Base-by-base conservation (phyloP, 1,140 invertebrate species). In the Araneus ventricosus region DNA sequence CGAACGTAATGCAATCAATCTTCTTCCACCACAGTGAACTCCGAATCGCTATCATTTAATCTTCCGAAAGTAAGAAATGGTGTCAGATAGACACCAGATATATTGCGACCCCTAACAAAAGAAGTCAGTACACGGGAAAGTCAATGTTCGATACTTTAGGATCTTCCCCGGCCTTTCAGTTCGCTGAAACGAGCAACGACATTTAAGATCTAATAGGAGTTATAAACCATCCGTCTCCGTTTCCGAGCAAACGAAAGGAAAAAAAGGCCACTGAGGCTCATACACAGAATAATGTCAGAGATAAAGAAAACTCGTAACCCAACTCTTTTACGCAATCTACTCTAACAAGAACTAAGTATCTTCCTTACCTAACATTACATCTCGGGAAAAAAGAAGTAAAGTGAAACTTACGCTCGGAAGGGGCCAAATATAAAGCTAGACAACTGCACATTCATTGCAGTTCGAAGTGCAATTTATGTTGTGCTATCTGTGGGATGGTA, bases 271-370 rank as follows among this genome's bases (percentile, higher is more conserved):
- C 39, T 84, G 39, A 52, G 41, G 24, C 39, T 17, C 20, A 84
- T 45, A 84, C 27, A n/a, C 24, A 17, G 45, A 45, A 39, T 84
- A 84, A 84, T 45, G n/a, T 14, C 22, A 41, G 5, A 52, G 80
- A 84, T 45, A 84, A 84, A 84, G 24, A 75, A 75, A 75, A 67
- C 61, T 84, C 37, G 80, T 84, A 45, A 84, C 80, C 37, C 39
- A 84, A 52, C 80, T 84, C 80, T 41, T 52, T 84, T 52, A 84
- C 80, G 39, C 41, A 84, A 84, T 84, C 80, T 84, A 45, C 80
- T 45, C 80, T 84, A 84, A 84, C 80, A 52, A 84, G 39, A 52
- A 84, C 80, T 84, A 84, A 84, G 80, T 52, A 84, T 84, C 80
- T 84, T 45, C 30, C 80, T 41, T n/a, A 84, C 37, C 80, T 34